A percentile compares a stretch with the other conserved stretches of the same genome.
phyloP scores from a whole-genome alignment of 2,888 invertebrate genomes.

The Acanthococcus lagerstroemiae region DNA sequence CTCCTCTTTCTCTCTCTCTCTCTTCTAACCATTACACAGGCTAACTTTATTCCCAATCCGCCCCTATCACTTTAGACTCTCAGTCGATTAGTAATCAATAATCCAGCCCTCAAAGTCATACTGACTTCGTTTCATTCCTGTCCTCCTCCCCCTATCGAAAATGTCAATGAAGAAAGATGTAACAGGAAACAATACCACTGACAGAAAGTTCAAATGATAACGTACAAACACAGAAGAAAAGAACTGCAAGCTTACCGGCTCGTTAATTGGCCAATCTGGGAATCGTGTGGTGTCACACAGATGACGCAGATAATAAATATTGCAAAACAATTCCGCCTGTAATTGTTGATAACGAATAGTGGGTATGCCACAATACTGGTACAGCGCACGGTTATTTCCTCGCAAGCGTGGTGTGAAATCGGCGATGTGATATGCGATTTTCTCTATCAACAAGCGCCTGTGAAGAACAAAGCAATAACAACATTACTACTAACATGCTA shows the following conservation, averaged over 20 bases:
- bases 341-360: slow-evolving; percentile 87
- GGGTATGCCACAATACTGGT: slow-evolving; percentile 91
- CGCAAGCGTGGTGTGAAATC: slow-evolving; percentile 92
- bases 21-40: too few relatives aligned
- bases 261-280: slow-evolving; percentile 94
- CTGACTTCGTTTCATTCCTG: too few relatives aligned
- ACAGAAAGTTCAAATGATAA: not conserved
- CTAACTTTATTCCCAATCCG: too few relatives aligned
- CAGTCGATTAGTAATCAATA: too few relatives aligned
- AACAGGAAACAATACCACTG: too few relatives aligned
- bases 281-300: slow-evolving; percentile 79
- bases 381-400: slow-evolving; percentile 87
- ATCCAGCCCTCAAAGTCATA: too few relatives aligned
- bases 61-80: too few relatives aligned
- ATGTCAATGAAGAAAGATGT: too few relatives aligned
- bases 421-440: slow-evolving; percentile 92
- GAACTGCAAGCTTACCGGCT: slow-evolving; percentile 68
- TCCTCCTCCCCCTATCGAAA: too few relatives aligned
- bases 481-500: too few relatives aligned
- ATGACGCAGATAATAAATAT: slow-evolving; percentile 94
- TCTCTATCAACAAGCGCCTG: slow-evolving; percentile 87
- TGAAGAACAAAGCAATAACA: slow-evolving; percentile 33
- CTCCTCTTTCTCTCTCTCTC: too few relatives aligned
- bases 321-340: slow-evolving; percentile 93
- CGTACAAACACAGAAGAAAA: not conserved